Conservation (phyloP, 1,140 invertebrate species). For the Bombus balteatus region DNA sequence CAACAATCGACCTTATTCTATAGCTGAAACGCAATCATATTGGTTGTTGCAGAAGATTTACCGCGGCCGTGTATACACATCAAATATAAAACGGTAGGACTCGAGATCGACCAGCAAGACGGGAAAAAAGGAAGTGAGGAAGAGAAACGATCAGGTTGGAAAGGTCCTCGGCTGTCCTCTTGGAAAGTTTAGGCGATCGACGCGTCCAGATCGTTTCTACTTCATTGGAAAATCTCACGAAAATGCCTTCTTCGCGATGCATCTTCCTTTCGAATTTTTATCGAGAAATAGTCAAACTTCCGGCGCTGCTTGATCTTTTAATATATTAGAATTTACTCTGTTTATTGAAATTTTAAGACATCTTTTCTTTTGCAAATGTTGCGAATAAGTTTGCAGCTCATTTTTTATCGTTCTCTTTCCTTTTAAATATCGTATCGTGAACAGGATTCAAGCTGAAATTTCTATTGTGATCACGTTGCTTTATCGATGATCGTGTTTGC, state of each 20-base stretch:
- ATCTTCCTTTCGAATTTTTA: background rate
- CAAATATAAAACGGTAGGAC: constrained; percentile 54
- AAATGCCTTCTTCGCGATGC: background rate
- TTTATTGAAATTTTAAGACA: too few species aligned
- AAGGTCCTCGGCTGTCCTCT: constrained; percentile 33
- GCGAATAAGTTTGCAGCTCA: too few species aligned
- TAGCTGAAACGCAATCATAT: constrained; percentile 72
- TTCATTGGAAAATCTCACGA: background rate
- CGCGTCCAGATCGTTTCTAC: background rate
- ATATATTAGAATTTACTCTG: too few species aligned
- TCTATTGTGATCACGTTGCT: background rate
- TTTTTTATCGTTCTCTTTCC: background rate
- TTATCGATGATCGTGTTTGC: background rate
- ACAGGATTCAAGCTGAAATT: background rate
- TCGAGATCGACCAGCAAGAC: constrained; percentile 11
- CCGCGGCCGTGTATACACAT: constrained; percentile 59
- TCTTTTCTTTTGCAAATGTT: background rate
- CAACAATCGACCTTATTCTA: constrained; percentile 69
- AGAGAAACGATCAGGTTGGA: background rate
- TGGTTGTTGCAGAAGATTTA: constrained; percentile 69
- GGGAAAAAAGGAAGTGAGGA: too few species aligned
- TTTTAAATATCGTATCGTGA: background rate
- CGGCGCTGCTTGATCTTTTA: background rate
- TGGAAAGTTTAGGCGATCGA: constrained; percentile 10
- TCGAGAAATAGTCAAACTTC: background rate